Conservation (phyloP, 2,888 invertebrate species). For the Philaethria dido region DNA sequence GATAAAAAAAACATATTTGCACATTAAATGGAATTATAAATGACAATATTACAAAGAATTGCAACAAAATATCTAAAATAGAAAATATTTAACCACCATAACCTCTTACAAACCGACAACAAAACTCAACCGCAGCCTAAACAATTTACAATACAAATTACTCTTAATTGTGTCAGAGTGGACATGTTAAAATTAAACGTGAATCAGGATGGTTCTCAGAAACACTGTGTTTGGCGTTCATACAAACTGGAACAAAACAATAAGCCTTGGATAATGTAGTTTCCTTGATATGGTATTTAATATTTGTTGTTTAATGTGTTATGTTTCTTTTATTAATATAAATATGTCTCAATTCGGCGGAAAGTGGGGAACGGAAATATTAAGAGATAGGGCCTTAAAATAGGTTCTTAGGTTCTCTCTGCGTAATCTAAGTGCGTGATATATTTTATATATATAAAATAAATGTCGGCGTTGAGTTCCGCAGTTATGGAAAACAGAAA, state of each 20-base stretch:
- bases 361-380: too few relatives aligned
- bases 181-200: slow-evolving; percentile 34
- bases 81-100: neutral
- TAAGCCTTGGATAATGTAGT: slow-evolving; percentile 1
- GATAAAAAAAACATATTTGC: neutral
- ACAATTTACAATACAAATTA: slow-evolving; percentile 30
- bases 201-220: slow-evolving; percentile 27
- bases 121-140: slow-evolving; percentile 11
- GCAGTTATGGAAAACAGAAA: too few relatives aligned
- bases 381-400: too few relatives aligned
- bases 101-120: neutral
- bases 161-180: slow-evolving; percentile 32
- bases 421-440: too few relatives aligned
- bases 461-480: too few relatives aligned
- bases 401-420: too few relatives aligned
- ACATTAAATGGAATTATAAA: neutral
- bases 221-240: slow-evolving; percentile 18
- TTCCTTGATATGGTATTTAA: slow-evolving; percentile 1
- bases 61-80: slow-evolving; percentile 4
- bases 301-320: neutral
- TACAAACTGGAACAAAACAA: slow-evolving; percentile 9
- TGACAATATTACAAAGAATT: neutral
- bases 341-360: too few relatives aligned
- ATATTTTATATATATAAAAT: too few relatives aligned
- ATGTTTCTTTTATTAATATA: neutral